phyloP scores from a whole-genome alignment of 2,797 vertebrate genomes.

The Thamnophis elegans region DNA sequence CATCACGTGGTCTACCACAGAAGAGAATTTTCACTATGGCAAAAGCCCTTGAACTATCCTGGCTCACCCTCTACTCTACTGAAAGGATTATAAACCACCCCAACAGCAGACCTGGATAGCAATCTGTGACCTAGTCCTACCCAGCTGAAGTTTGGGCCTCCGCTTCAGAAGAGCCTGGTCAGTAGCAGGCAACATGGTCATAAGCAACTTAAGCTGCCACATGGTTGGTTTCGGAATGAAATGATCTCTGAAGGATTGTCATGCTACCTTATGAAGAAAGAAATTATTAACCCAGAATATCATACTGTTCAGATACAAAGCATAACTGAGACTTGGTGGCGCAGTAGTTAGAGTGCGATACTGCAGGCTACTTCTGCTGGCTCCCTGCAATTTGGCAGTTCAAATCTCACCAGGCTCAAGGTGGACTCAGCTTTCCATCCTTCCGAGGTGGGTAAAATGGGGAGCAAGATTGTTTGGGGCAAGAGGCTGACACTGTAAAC shows the following conservation, averaged over 20 bases:
- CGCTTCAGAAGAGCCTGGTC: not conserved
- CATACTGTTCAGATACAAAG: not conserved
- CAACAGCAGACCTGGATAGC: not conserved
- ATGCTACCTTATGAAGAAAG: not conserved
- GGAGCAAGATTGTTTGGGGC: too few relatives aligned
- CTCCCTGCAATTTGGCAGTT: too few relatives aligned
- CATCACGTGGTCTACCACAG: constrained; percentile 20
- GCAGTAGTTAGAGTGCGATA: too few relatives aligned
- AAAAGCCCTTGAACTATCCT: not conserved
- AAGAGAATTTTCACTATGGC: constrained; percentile 14
- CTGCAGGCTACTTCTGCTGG: too few relatives aligned
- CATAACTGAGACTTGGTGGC: not conserved
- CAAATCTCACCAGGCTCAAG: too few relatives aligned
- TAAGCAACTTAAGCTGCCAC: not conserved
- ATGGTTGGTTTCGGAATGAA: not conserved
- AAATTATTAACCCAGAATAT: not conserved
- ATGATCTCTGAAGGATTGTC: not conserved
- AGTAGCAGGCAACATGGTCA: not conserved
- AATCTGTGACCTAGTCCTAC: not conserved
- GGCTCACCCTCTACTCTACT: not conserved
- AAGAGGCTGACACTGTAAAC: too few relatives aligned
- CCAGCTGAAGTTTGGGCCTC: not conserved
- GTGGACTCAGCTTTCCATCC: too few relatives aligned
- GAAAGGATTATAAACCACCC: not conserved
- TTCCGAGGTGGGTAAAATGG: too few relatives aligned